These are phyloP conservation scores for Cephalotes varians DNA, from an alignment of 2,888 invertebrate genomes.

Conservation along the genomic window DNA sequence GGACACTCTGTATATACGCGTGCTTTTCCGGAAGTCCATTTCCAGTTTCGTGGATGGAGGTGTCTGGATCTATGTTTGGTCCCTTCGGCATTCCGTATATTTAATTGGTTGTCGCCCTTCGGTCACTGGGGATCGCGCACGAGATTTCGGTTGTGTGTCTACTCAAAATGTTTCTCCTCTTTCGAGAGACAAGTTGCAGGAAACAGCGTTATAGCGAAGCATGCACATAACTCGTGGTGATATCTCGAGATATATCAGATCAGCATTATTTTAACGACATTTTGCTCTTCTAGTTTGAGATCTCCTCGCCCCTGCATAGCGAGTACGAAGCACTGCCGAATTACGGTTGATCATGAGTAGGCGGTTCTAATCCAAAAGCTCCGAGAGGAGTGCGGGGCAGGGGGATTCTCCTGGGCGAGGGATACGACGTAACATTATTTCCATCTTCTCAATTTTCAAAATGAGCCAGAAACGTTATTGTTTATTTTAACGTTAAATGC, in stretches of 20 bases:
- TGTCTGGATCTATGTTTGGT: slow-evolving; percentile 32
- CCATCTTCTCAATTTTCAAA: too few relatives aligned
- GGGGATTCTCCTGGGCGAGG: too few relatives aligned
- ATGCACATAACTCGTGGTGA: background rate
- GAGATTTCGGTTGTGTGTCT: slow-evolving; percentile 22
- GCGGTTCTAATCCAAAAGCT: too few relatives aligned
- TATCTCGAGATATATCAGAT: background rate
- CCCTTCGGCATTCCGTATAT: slow-evolving; percentile 64
- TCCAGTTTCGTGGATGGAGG: slow-evolving; percentile 62
- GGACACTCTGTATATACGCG: slow-evolving; percentile 7
- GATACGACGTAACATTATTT: too few relatives aligned
- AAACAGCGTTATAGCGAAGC: background rate
- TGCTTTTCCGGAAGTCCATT: slow-evolving; percentile 62
- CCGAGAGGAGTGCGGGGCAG: too few relatives aligned
- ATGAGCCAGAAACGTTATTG: too few relatives aligned
- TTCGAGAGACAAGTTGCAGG: slow-evolving; percentile 13
- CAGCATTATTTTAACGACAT: slow-evolving; percentile 20
- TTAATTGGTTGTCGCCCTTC: slow-evolving; percentile 68
- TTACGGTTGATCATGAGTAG: slow-evolving; percentile 55
- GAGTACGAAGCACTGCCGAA: slow-evolving; percentile 33
- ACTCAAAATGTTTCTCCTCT: slow-evolving; percentile 34
- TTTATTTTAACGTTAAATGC: too few relatives aligned
- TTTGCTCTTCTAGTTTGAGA: background rate
- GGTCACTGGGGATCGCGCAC: slow-evolving; percentile 19
- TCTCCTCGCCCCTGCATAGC: background rate